phyloP scores from a whole-genome alignment of 2,888 invertebrate species.

The Epinotia ramella region DNA sequence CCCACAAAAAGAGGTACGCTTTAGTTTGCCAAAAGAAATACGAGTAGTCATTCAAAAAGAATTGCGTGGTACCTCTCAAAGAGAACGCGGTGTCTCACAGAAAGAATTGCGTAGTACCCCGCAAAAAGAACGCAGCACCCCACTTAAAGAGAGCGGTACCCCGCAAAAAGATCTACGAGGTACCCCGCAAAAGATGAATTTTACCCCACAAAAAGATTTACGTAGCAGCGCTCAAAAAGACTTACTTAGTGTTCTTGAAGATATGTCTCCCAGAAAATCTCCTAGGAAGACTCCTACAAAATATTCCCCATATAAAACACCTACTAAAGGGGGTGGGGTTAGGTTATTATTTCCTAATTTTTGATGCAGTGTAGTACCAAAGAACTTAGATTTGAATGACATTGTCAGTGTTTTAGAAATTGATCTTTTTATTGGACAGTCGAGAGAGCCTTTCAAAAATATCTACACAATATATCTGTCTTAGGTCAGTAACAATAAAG shows the following conservation, averaged over 20 bases:
- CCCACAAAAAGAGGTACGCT: background rate
- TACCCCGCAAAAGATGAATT: conserved; percentile 3
- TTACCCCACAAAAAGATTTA: conserved; percentile 6
- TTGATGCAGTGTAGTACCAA: conserved; percentile 5
- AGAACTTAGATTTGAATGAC: background rate
- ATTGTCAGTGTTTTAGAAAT: background rate
- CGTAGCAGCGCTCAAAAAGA: conserved; percentile 16
- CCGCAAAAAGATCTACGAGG: conserved; percentile 5
- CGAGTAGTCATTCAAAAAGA: background rate
- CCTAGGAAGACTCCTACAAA: conserved; percentile 72
- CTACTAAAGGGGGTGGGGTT: conserved; percentile 61
- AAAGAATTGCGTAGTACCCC: conserved; percentile 9
- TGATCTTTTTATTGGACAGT: background rate
- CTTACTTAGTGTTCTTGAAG: conserved; percentile 12
- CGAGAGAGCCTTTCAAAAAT: too few species aligned
- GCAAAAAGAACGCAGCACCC: conserved; percentile 3
- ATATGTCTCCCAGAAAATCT: conserved; percentile 61
- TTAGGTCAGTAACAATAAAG: too few species aligned
- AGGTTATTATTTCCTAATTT: conserved; percentile 68
- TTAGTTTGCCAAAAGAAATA: background rate
- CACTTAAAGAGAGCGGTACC: background rate
- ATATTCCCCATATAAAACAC: conserved; percentile 69
- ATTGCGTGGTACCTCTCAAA: background rate
- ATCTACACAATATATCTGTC: too few species aligned
- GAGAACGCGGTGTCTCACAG: background rate